Base-by-base conservation (phyloP, 2,888 invertebrate species). In the Polyploca ridens region DNA sequence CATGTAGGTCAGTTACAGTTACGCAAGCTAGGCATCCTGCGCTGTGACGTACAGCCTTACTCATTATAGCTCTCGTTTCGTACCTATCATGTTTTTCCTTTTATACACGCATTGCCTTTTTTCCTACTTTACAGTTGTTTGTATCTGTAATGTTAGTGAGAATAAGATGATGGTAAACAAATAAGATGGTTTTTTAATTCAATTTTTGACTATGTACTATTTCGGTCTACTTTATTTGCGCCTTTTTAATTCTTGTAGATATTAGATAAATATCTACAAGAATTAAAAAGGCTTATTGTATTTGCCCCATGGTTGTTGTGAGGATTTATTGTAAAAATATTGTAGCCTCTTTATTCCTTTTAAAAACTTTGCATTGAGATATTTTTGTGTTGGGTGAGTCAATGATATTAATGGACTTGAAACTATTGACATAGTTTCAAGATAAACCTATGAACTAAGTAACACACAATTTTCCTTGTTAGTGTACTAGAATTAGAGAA, bases 1-100 rank as follows among this genome's bases (percentile, higher is more conserved):
- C 83, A 90, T 90, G 84, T 91, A 90, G 90, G 90, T 90, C 89
- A 90, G 85, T 86, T 85, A 72, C 81, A 79, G 78, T 83, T 83
- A 83, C 80, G 81, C 80, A 83, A 84, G 76, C 71, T 75, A 80
- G 79, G 78, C 77, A 75, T 84, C 82, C 83, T 83, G 74, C 66
- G 68, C 68, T 66, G 69, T 82, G 81, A 81, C 83, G 78, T 78
- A 54, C 62, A 58, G 59, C 62, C 73, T 76, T 69, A 79, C 71
- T 80, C 76, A 77, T 76, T 74, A 72, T 62, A 71, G 63, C 19
- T 16, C 68, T 70, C 49, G 66, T 62, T 71, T 70, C 65, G 65
- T 68, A 63, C 68, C 58, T 64, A 64, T 66, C 63, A 46, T 54
- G 59, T 57, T 63, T 66, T 64, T 64, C 62, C 60, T 66, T 13